Conservation (phyloP, 2,113 vertebrate species). For the Rhinopomastus cyanomelas region DNA sequence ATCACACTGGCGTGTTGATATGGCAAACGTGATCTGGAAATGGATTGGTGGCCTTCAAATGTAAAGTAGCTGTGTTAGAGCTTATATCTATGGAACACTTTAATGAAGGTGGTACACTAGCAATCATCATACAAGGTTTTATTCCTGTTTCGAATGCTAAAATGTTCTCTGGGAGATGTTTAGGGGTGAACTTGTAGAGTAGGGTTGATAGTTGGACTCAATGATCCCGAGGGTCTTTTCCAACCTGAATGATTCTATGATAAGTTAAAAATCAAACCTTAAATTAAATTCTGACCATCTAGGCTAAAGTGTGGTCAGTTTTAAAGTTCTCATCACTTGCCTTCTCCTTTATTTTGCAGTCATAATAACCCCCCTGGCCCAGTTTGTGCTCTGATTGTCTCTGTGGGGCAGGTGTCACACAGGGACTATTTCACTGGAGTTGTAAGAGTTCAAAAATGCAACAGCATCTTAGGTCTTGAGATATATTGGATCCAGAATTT, state of each 20-base stretch:
- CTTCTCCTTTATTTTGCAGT: background rate
- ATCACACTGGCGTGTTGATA: background rate
- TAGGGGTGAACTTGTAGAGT: no score
- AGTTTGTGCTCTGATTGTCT: background rate
- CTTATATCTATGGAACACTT: background rate
- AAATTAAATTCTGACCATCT: background rate
- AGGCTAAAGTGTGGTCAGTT: background rate
- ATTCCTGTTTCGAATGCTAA: background rate
- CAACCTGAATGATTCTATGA: no score
- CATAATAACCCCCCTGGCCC: background rate
- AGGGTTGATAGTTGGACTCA: no score
- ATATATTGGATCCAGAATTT: background rate
- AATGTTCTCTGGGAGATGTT: background rate
- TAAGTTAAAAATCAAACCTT: background rate
- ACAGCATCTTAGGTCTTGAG: background rate
- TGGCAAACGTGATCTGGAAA: background rate
- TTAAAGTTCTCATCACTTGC: background rate
- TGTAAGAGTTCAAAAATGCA: background rate
- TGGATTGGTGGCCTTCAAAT: background rate
- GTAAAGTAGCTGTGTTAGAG: background rate
- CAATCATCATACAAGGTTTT: background rate
- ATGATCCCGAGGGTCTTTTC: no score
- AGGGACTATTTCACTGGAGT: background rate
- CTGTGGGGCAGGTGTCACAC: background rate
- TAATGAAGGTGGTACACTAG: background rate